Base-by-base conservation (phyloP, 2,888 invertebrate genomes). In the Ornithoptera alexandrae region DNA sequence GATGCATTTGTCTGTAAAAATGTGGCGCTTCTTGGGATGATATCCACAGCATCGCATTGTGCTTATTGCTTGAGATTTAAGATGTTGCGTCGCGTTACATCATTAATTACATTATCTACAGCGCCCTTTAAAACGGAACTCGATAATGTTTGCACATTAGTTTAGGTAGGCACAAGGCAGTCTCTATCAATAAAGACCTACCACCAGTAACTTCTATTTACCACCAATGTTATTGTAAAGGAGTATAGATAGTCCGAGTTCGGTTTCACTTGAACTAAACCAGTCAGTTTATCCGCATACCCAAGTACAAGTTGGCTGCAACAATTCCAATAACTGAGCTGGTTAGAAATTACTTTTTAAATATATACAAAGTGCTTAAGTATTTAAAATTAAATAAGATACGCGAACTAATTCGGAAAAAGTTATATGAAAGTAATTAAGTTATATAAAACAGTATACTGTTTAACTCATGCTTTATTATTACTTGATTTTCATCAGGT, bases 201-300 rank as follows among this genome's bases (percentile, higher is more conserved):
- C 30, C 30, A 30, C 30, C 30, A 30, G 30, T 30, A 30, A 30
- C 30, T 30, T 3, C 3, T 30, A 30, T 3, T 30, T 30, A 30
- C 3, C 30, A 30, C 30, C 30, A 30, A 30, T 30, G 30, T 30
- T 30, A 39, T 10, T 39, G 39, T 39, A 53, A 53, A 53, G 5
- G 53, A 2, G 18, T 53, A 53, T 6, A 17, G 17, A 18, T 12
- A 18, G 15, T 60, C 50, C 56, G 56, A 7, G 22, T 18, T 57
- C 61, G 69, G 75, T 72, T 76, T 77, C 76, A 78, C 76, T 36
- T 53, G 7, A 72, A 62, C 71, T 73, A 73, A 77, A 75, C 75
- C 77, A 76, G 77, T 76, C 78, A 76, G 76, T 77, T 73, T 74
- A 75, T 74, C 72, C 74, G 74, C 70, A 74, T 76, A 75, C 74